Evolutionary conservation across 2,888 invertebrate genomes (phyloP).

Genomic region (Bugula neritina): DNA sequence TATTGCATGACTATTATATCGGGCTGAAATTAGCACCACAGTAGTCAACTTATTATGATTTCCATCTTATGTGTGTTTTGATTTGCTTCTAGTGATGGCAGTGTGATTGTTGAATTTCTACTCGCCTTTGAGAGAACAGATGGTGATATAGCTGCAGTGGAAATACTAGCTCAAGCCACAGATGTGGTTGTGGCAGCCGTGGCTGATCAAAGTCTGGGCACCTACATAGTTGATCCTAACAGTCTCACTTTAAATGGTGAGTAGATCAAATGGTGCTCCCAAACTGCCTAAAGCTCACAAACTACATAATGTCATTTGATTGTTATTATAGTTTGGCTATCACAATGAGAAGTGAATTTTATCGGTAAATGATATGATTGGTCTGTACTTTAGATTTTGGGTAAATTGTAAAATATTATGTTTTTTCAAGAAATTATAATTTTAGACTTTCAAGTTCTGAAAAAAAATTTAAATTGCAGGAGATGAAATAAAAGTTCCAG

Average conservation of each 20-base stretch:
- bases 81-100: conserved; percentile 2
- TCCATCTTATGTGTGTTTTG: not conserved
- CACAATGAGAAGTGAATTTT: too few species aligned
- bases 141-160: not conserved
- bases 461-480: not conserved
- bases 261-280: not conserved
- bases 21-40: too few species aligned
- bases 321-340: too few species aligned
- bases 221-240: not conserved
- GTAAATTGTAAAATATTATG: too few species aligned
- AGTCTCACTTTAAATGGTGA: conserved; percentile 4
- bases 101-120: not conserved
- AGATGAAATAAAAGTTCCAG: not conserved
- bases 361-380: too few species aligned
- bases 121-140: not conserved
- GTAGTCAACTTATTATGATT: too few species aligned
- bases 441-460: not conserved
- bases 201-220: not conserved
- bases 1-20: too few species aligned
- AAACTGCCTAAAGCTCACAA: too few species aligned
- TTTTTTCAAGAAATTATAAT: too few species aligned
- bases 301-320: too few species aligned
- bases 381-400: too few species aligned
- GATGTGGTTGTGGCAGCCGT: not conserved
- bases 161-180: not conserved